phyloP scores from a whole-genome alignment of 2,113 vertebrate species.

The Petrocephalus microphthalmus region DNA sequence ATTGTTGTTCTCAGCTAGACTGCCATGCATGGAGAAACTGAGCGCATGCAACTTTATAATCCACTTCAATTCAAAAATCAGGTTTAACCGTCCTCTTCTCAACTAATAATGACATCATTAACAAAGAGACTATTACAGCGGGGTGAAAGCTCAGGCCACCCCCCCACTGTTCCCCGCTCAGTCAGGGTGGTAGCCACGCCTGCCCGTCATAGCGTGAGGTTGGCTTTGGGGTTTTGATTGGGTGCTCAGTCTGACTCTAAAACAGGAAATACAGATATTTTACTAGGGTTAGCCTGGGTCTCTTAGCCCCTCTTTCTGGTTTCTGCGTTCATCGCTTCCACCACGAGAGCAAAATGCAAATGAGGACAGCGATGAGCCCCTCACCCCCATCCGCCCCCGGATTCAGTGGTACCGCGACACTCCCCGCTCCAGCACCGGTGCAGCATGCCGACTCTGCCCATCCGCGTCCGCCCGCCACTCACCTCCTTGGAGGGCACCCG shows the following conservation, averaged over 20 bases:
- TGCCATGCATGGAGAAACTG: not conserved
- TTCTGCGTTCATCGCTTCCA: not conserved
- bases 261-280: not conserved
- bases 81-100: not conserved
- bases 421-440: not conserved
- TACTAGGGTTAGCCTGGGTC: not conserved
- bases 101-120: not conserved
- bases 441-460: not conserved
- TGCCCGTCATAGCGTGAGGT: not conserved
- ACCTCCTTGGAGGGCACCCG: conserved; percentile 98
- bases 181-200: not conserved
- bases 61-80: not conserved
- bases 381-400: not conserved
- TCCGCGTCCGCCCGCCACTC: conserved; percentile 44
- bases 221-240: not conserved
- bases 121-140: not conserved
- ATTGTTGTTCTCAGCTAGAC: not conserved
- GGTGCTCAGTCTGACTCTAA: not conserved
- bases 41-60: not conserved
- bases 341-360: not conserved
- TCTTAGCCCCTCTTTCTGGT: not conserved
- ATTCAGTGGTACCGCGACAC: not conserved
- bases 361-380: not conserved
- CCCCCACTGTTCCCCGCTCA: not conserved
- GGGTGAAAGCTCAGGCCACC: not conserved